phyloP scores from a whole-genome alignment of 37 sponge, comb jelly and placozoan species.

The Hexactinellida sp. region DNA sequence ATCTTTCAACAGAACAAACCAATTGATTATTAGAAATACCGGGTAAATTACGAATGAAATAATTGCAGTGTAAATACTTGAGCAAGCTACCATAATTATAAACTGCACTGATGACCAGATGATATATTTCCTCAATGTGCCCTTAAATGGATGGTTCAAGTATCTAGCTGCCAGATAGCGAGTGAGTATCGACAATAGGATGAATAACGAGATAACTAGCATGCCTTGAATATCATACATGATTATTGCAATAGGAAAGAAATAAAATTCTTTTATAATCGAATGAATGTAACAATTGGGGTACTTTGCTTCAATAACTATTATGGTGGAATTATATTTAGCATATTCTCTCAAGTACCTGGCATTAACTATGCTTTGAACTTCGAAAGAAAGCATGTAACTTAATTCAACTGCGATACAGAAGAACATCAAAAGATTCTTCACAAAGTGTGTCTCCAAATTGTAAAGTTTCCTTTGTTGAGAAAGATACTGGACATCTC shows the following conservation, averaged over 20 bases:
- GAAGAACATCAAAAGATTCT: background rate
- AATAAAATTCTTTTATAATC: background rate
- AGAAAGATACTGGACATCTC: background rate
- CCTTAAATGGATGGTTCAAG: background rate
- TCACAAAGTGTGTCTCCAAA: background rate
- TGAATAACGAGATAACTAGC: background rate
- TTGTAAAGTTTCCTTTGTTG: constrained; percentile 3
- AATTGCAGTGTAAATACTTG: background rate
- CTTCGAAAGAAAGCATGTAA: background rate
- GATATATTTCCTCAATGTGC: background rate
- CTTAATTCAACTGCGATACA: background rate
- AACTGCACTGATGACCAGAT: background rate
- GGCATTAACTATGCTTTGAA: background rate
- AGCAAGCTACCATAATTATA: background rate
- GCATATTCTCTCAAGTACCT: background rate
- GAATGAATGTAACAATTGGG: too few species aligned
- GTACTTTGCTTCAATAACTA: too few species aligned
- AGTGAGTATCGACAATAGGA: background rate
- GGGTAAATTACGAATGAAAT: background rate
- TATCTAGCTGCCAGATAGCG: constrained; percentile 6
- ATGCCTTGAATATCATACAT: background rate
- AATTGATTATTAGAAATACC: background rate
- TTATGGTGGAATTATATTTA: background rate
- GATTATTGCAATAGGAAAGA: background rate
- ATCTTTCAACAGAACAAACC: background rate